Percentiles rank a stretch among this genome's conserved stretches.
Conservation (phyloP, 2,113 vertebrate genomes). For the Fregetta grallaria region DNA sequence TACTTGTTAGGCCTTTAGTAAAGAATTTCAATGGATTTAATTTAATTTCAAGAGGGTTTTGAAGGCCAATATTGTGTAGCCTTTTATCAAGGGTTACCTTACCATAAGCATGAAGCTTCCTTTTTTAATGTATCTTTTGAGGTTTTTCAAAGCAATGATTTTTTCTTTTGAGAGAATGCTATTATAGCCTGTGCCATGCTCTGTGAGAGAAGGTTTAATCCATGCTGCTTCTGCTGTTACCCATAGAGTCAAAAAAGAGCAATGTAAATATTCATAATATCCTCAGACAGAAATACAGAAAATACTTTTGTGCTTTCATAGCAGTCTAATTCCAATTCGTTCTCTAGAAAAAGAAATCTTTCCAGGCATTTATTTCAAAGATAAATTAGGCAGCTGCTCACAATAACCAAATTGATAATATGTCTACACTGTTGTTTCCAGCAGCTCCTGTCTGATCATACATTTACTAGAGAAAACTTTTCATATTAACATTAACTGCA, state of each 20-base stretch:
- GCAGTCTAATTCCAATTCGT: not conserved
- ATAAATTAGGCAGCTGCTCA: not conserved
- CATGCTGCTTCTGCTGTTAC: not conserved
- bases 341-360: not conserved
- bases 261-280: conserved; percentile 44
- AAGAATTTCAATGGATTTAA: conserved; percentile 39
- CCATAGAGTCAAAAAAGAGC: not conserved
- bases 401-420: not conserved
- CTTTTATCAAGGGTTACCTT: conserved; percentile 31
- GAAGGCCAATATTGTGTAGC: not conserved
- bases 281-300: not conserved
- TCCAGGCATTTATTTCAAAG: not conserved
- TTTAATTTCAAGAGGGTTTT: conserved; percentile 60
- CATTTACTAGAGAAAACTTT: not conserved
- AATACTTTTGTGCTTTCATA: not conserved
- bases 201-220: not conserved
- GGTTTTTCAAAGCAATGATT: conserved; percentile 45
- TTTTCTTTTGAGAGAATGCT: conserved; percentile 35
- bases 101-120: not conserved
- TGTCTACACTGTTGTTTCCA: not conserved
- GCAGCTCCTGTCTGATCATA: not conserved
- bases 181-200: not conserved
- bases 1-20: not conserved
- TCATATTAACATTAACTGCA: not conserved
- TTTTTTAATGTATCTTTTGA: conserved; percentile 45